Base-by-base conservation (phyloP, 2,113 vertebrate genomes). In the Rattus norvegicus region DNA sequence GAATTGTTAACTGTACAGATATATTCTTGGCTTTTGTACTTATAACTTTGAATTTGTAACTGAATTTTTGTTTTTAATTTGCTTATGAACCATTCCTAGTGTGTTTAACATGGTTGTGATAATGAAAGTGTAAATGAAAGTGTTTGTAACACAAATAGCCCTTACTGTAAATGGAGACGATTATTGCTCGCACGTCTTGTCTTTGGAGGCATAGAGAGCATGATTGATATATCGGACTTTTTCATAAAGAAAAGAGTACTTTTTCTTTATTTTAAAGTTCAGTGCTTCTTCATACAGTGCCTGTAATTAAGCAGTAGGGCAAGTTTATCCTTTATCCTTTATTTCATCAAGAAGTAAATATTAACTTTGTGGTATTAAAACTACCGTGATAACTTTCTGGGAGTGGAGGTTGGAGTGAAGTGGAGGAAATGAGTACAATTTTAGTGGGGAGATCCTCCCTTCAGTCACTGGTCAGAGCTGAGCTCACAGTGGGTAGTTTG, bases 11-110 rank as follows among this genome's bases (percentile, higher is more conserved):
- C 65, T 33, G 91, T 81, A 87, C 13, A 17, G 16, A 39, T 91
- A 9, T 17, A 59, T 84, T 93, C 61, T 92, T 77, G n/a, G 30
- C 52, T 63, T 85, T 97, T 85, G 56, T 80, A 26, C 92, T 80
- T 79, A 54, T 89, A 63, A 22, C 70, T 94, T 94, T 92, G 95
- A 94, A 83, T 95, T 95, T 94, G 92, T 20, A 95, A 19, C n/a
- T 61, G 36, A 95, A 67, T 93, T 93, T 96, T 94, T 76, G 69
- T 81, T 96, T 93, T 79, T 56, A 69, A 86, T 73, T 87, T 96
- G 36, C 54, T 93, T 76, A 85, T 90, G 39, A 90, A 63, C 8
- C 13, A 84, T 95, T 90, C 36, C 93, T 61, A 89, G 24, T 80
- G 0, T 4, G 49, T 39, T 93, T 96, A 90, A 7, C 56, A 79